These are phyloP conservation scores for Tetranychus piercei DNA, from an alignment of 2,888 invertebrate genomes.

Conservation along the genomic window DNA sequence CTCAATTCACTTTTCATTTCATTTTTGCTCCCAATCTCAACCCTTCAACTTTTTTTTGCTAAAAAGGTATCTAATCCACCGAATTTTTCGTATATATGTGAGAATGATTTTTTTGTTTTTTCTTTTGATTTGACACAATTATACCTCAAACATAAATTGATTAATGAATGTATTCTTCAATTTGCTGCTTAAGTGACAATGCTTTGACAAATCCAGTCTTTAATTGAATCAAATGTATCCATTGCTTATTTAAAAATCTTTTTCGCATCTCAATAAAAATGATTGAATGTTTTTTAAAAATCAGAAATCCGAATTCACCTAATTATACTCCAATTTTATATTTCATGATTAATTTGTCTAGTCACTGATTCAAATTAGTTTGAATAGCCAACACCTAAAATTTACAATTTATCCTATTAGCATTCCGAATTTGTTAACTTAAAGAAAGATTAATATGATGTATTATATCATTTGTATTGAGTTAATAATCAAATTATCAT, in stretches of 20 bases:
- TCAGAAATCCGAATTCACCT: background rate
- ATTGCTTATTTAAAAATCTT: background rate
- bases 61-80: background rate
- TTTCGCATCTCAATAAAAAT: background rate
- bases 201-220: background rate
- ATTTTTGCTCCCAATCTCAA: background rate
- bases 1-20: background rate
- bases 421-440: too few relatives aligned
- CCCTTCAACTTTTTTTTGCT: background rate
- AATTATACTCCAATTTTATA: too few relatives aligned
- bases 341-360: too few relatives aligned
- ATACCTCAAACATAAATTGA: background rate
- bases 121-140: background rate
- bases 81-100: background rate
- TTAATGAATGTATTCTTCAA: background rate
- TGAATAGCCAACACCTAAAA: too few relatives aligned
- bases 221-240: background rate
- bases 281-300: background rate
- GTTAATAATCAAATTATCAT: too few relatives aligned
- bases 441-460: too few relatives aligned
- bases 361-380: too few relatives aligned
- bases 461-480: too few relatives aligned
- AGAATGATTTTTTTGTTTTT: background rate
- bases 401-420: too few relatives aligned
- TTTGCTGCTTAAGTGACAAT: background rate